phyloP scores from a whole-genome alignment of 2,797 vertebrate species.

The Sternotherus odoratus region DNA sequence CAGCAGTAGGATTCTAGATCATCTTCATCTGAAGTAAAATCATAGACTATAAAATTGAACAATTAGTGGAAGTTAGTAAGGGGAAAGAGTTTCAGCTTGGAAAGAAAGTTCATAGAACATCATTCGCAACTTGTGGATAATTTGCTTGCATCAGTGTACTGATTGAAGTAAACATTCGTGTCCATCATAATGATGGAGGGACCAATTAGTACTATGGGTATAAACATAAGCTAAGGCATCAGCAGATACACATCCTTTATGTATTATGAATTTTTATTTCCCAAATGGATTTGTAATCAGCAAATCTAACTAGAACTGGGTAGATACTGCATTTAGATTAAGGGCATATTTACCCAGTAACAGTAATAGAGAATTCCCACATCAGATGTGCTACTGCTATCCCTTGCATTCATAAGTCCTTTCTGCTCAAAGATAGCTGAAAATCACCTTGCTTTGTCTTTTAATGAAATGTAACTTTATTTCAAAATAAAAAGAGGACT shows the following conservation, averaged over 20 bases:
- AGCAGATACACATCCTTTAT: neutral
- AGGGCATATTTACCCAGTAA: conserved; percentile 7
- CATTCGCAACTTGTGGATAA: neutral
- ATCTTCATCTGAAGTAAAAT: neutral
- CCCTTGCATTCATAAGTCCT: neutral
- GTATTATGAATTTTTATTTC: conserved; percentile 35
- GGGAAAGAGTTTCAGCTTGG: neutral
- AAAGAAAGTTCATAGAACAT: neutral
- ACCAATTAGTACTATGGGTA: neutral
- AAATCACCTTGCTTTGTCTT: conserved; percentile 27
- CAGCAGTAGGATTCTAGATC: neutral
- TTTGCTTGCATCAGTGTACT: neutral
- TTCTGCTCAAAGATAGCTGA: neutral
- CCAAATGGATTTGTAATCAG: conserved; percentile 4
- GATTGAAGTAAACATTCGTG: neutral
- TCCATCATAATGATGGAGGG: neutral
- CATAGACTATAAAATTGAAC: neutral
- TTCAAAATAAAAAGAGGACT: neutral
- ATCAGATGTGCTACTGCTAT: neutral
- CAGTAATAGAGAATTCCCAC: conserved; percentile 13
- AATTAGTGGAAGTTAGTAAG: neutral
- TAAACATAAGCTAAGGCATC: neutral
- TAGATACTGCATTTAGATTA: conserved; percentile 31
- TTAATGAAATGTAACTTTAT: neutral
- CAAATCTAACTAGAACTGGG: neutral